Percentiles rank a stretch among this genome's conserved stretches.
Evolutionary conservation across 2,113 vertebrate species (phyloP).

Genomic region (Hypocryptadius cinnamomeus): DNA sequence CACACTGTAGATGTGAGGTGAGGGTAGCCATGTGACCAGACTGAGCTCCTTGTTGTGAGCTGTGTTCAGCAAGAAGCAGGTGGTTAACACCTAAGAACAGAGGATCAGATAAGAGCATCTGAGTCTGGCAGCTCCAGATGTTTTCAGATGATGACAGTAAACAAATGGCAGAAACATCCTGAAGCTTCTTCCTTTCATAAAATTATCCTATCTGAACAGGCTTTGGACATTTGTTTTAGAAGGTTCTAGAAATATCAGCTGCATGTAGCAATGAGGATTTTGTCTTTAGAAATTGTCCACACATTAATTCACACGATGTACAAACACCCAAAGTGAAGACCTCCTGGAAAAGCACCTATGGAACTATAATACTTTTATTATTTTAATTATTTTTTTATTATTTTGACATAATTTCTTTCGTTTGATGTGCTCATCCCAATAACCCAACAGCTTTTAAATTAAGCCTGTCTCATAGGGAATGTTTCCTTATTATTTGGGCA

Average conservation of each 20-base stretch:
- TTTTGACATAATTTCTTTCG: not conserved
- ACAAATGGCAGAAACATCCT: not conserved
- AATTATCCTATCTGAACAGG: not conserved
- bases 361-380: not conserved
- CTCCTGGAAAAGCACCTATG: not conserved
- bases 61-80: not conserved
- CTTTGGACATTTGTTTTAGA: not conserved
- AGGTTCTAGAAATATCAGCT: not conserved
- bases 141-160: not conserved
- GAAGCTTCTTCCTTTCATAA: not conserved
- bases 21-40: not conserved
- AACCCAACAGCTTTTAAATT: not conserved
- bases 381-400: not conserved
- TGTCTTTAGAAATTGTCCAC: not conserved
- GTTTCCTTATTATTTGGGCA: not conserved
- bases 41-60: not conserved
- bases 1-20: not conserved
- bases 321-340: not conserved
- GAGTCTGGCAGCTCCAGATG: not conserved
- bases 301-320: not conserved
- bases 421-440: not conserved
- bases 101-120: not conserved
- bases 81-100: not conserved
- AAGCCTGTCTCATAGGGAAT: not conserved
- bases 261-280: not conserved